phyloP scores from a whole-genome alignment of 1,140 invertebrate species.

The Arctopsyche grandis region DNA sequence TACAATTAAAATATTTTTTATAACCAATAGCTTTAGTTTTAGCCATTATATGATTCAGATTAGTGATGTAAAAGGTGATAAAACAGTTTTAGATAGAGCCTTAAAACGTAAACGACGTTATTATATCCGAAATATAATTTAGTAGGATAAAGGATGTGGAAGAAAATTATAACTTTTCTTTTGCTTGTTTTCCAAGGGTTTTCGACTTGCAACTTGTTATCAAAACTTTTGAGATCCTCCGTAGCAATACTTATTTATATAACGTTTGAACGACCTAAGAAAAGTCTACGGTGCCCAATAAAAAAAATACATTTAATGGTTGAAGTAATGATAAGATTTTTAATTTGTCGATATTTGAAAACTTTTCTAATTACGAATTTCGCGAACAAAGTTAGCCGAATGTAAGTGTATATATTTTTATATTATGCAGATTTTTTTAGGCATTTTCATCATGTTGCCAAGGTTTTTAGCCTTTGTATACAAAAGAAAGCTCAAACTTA shows the following conservation, averaged over 20 bases:
- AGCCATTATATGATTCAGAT: not conserved
- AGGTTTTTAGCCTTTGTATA: not conserved
- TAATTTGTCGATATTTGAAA: conserved; percentile 31
- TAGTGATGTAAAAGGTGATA: not conserved
- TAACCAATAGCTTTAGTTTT: not conserved
- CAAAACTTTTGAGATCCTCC: conserved; percentile 14
- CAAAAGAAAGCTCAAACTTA: not conserved
- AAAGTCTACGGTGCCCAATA: not conserved
- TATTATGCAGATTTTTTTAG: not conserved
- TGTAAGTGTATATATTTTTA: not conserved
- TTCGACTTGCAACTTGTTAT: conserved; percentile 4
- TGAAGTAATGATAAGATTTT: conserved; percentile 23
- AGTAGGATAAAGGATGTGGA: conserved; percentile 10
- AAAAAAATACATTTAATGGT: conserved; percentile 25
- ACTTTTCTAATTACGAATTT: conserved; percentile 29
- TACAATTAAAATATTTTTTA: not conserved
- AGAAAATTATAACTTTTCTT: conserved; percentile 28
- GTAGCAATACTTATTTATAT: conserved; percentile 19
- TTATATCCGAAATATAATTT: conserved; percentile 20
- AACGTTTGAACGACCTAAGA: not conserved
- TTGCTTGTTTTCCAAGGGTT: not conserved
- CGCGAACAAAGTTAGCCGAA: not conserved
- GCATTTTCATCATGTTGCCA: not conserved
- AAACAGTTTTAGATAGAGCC: not conserved
- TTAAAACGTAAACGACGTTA: conserved; percentile 12